Base-by-base conservation (phyloP, 2,113 vertebrate genomes). In the Todiramphus chloris region DNA sequence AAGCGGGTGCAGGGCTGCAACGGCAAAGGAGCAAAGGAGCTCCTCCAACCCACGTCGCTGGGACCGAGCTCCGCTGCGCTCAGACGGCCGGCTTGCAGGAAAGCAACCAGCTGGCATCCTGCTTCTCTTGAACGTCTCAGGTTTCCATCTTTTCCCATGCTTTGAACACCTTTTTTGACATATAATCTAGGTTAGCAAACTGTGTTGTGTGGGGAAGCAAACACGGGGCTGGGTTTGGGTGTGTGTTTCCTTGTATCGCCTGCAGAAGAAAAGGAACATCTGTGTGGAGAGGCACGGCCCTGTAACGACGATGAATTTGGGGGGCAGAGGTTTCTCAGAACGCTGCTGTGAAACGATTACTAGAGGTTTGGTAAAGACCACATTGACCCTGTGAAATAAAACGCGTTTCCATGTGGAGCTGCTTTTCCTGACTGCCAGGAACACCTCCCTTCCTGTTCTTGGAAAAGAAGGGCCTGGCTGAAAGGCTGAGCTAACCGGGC, bases 361-460 rank as follows among this genome's bases (percentile, higher is more conserved):
- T n/a, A 62, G 72, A 35, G 13, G 64, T 64, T 70, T 0, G 0
- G 30, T 73, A 23, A 76, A 27, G 51, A 48, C 41, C 43, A 9
- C 33, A 2, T 27, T 37, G 46, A 63, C 43, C 16, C 23, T 55
- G 46, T 43, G 89, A 75, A 92, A 83, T 59, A 51, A 64, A 94
- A 69, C 48, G 72, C 51, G 50, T 84, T 89, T 87, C 80, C 73
- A 12, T 21, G 53, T n/a, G 43, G 53, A 72, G 74, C 87, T 87
- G 74, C 81, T 85, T 93, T 75, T 79, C 88, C 90, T 1, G 2
- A 5, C 59, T 86, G 93, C 86, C 83, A 84, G 90, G 93, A 94
- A 25, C 93, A 92, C 64, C 91, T 89, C 94, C 95, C 95, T 95
- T 96, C 96, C 96, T 91, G 89, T 91, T 95, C 95, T 72, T 97